These are phyloP conservation scores for Cossypha niveicapilla DNA, from an alignment of 2,797 vertebrate species.

Conservation along the genomic window DNA sequence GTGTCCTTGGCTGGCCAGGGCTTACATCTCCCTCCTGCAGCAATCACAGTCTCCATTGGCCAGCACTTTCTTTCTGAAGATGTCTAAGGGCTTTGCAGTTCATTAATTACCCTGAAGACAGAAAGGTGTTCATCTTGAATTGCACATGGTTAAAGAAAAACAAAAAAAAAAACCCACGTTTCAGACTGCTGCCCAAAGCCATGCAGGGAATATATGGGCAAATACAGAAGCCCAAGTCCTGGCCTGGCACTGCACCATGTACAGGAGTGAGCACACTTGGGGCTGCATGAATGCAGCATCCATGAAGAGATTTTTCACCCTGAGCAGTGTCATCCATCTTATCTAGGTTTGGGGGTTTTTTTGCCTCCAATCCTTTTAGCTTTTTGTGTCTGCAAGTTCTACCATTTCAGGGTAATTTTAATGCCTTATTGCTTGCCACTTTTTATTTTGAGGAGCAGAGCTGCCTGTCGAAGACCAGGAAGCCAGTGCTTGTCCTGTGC, in stretches of 20 bases:
- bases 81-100: neutral
- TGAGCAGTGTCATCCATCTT: neutral
- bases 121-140: neutral
- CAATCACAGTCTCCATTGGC: neutral
- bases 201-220: neutral
- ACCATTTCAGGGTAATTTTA: neutral
- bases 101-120: neutral
- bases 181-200: neutral
- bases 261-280: neutral
- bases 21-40: neutral
- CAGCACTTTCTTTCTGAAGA: neutral
- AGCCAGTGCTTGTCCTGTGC: neutral
- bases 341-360: accelerated
- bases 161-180: neutral
- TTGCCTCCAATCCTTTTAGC: neutral
- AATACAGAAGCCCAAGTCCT: neutral
- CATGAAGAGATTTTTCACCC: neutral
- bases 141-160: neutral
- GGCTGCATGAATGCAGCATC: neutral
- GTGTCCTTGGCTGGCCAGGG: accelerated
- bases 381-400: neutral
- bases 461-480: neutral
- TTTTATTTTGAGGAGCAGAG: neutral
- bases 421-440: neutral
- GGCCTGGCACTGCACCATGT: neutral